phyloP scores from a whole-genome alignment of 1,140 invertebrate species.

The Xylocopa sonorina region DNA sequence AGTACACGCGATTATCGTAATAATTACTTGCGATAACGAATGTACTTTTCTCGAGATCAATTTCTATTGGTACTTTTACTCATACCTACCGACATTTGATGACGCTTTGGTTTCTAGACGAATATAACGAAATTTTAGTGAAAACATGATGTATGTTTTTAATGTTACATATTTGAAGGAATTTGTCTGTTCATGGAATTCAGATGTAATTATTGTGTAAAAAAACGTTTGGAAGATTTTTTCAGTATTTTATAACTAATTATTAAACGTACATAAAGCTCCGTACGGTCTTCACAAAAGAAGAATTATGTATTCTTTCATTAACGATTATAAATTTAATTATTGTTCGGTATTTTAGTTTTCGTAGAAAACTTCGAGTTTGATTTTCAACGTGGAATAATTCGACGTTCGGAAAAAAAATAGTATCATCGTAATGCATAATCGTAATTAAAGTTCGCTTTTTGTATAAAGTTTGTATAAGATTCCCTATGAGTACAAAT shows the following conservation, averaged over 20 bases:
- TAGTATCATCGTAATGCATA: background rate
- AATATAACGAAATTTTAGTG: background rate
- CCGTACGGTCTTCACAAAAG: background rate
- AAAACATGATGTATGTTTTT: background rate
- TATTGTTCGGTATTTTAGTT: too few species aligned
- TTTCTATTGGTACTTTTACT: background rate
- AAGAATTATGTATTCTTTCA: background rate
- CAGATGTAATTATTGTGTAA: too few species aligned
- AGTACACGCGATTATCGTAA: too few species aligned
- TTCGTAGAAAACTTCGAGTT: too few species aligned
- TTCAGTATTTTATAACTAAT: slow-evolving; percentile 11
- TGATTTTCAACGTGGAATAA: background rate
- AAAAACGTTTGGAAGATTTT: too few species aligned
- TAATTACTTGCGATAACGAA: too few species aligned
- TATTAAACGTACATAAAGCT: background rate
- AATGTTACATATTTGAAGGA: too few species aligned
- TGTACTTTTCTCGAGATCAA: background rate
- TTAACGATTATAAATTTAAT: background rate
- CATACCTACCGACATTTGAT: slow-evolving; percentile 18
- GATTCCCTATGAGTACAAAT: background rate
- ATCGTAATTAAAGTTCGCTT: background rate
- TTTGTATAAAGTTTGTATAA: background rate
- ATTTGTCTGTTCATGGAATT: too few species aligned
- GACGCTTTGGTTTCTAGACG: background rate
- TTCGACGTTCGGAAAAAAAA: background rate